A percentile compares a stretch with the other conserved stretches of the same genome.
Conservation (phyloP, 2,797 vertebrate species). For the Rhinoraja longicauda region DNA sequence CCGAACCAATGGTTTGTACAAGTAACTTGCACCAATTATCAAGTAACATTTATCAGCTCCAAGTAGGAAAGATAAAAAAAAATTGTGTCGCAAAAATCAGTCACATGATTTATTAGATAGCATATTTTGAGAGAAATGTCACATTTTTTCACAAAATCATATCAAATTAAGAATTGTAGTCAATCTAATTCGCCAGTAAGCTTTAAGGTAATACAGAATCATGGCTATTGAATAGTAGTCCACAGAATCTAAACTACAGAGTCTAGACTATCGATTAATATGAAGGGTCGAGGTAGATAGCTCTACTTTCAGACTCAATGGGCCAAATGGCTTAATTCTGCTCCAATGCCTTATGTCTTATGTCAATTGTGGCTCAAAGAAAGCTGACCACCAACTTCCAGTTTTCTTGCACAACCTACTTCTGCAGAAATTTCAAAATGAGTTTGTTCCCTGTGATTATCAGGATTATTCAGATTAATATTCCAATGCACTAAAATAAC, state of each 20-base stretch:
- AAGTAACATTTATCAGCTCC: background rate
- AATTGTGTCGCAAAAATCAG: background rate
- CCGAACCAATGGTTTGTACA: too few species aligned
- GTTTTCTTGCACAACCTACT: background rate
- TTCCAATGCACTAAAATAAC: background rate
- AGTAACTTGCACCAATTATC: background rate
- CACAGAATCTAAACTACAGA: too few species aligned
- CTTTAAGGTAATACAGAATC: background rate
- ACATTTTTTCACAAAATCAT: too few species aligned
- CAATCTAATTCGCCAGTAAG: background rate
- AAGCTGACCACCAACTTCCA: background rate
- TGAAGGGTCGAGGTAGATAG: background rate
- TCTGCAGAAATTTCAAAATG: background rate
- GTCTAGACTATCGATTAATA: background rate
- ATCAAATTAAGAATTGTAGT: too few species aligned
- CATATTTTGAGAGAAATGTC: background rate
- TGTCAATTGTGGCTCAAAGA: too few species aligned
- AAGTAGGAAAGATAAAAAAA: background rate
- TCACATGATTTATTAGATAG: background rate
- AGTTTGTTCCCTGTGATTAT: background rate
- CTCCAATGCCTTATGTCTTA: too few species aligned
- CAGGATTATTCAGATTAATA: background rate
- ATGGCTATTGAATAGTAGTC: background rate
- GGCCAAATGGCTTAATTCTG: too few species aligned
- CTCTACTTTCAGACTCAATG: background rate